These are phyloP conservation scores for Phalacrocorax brasilianus DNA, from an alignment of 2,113 vertebrate genomes.

Conservation along the genomic window DNA sequence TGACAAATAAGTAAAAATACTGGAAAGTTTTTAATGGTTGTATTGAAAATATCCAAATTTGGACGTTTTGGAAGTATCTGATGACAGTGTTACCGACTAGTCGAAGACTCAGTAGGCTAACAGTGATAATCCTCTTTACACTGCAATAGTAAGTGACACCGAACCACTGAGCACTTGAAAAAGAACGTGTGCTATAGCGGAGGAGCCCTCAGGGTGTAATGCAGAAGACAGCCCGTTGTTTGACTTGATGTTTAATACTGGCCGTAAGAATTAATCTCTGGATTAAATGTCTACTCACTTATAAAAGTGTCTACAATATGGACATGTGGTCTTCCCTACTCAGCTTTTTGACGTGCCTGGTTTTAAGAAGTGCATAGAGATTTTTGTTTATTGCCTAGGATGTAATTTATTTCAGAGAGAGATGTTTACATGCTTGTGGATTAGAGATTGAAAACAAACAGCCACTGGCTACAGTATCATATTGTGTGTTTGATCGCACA, in stretches of 20 bases:
- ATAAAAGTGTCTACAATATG: neutral
- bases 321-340: neutral
- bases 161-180: neutral
- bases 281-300: neutral
- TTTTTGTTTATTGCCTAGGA: neutral
- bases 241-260: neutral
- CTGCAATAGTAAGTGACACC: neutral
- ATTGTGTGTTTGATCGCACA: neutral
- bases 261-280: neutral
- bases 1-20: neutral
- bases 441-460: neutral
- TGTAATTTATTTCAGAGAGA: neutral
- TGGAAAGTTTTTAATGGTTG: neutral
- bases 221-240: neutral
- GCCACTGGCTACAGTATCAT: neutral
- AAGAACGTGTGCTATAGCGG: neutral
- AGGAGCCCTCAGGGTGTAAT: neutral
- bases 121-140: neutral
- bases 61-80: neutral
- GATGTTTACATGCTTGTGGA: neutral
- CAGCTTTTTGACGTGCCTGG: neutral
- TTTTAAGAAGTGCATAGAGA: neutral
- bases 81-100: neutral
- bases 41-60: neutral
- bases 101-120: neutral